Base-by-base conservation (phyloP, 2,113 vertebrate species). In the Noturus placidus region DNA sequence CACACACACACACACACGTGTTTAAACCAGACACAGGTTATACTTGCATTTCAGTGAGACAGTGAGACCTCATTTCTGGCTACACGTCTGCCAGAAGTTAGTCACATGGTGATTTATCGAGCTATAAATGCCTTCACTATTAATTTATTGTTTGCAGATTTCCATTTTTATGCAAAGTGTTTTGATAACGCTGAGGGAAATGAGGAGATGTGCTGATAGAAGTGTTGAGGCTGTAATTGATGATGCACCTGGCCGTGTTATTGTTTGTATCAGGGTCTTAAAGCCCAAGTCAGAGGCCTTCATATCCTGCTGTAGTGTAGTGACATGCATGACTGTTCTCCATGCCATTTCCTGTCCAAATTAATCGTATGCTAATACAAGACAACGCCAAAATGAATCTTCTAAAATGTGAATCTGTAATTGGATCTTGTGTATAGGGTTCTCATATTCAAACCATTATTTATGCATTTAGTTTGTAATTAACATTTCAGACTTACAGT, bases 111-210 rank as follows among this genome's bases (percentile, higher is more conserved):
- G 52, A 38, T 76, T 63, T 82, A 70, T 65, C 22, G 22, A n/a
- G 2, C 22, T 54, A 72, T 69, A 81, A 25, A 82, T 61, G 54
- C 33, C 56, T 46, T 61, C 42, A n/a, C 56, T 76, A 61, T 76
- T 85, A 38, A 61, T 85, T 85, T n/a, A 61, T 74, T 74, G n/a
- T 85, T 42, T 35, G 2, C 52, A 42, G 69, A 77, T 38, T n/a
- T 59, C n/a, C 35, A 76, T 85, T 76, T 85, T 76, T n/a, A 59
- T 85, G 84, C 54, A 61, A 22, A 61, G 70, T 59, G 30, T 61
- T 72, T 74, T 56, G 83, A 85, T 74, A 72, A 70, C 19, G 17
- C 70, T 33, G 52, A n/a, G 35, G 33, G 33, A 76, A 59, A 46
- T 85, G 67, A 85, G 54, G 22, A 59, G 83, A 59, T 59, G 22